Evolutionary conservation across 2,888 invertebrate species (phyloP).

Genomic region (Antheraea assamensis): DNA sequence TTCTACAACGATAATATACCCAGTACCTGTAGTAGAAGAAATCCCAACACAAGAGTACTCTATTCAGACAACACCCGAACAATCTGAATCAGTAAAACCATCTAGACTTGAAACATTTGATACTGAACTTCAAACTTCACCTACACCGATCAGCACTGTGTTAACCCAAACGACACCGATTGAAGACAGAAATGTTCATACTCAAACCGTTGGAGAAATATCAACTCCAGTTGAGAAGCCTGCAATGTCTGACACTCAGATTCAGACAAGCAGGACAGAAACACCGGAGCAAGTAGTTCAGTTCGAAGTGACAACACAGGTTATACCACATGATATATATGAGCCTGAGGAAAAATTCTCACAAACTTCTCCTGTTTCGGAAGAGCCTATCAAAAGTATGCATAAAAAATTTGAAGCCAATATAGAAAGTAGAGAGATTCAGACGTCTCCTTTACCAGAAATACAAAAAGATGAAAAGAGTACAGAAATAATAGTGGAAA

Average conservation of each 20-base stretch:
- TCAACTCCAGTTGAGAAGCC: conserved; percentile 62
- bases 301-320: conserved; percentile 81
- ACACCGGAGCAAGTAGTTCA: conserved; percentile 62
- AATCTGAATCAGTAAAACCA: conserved; percentile 58
- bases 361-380: conserved; percentile 70
- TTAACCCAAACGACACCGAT: conserved; percentile 84
- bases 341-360: conserved; percentile 73
- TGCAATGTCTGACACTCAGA: conserved; percentile 64
- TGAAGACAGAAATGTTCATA: conserved; percentile 65
- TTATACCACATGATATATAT: conserved; percentile 66
- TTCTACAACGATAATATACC: conserved; percentile 79
- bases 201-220: conserved; percentile 66
- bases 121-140: conserved; percentile 79
- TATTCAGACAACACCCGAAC: conserved; percentile 83
- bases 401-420: conserved; percentile 59
- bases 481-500: conserved; percentile 64
- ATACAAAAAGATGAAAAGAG: conserved; percentile 63
- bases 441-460: conserved; percentile 77
- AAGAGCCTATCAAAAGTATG: conserved; percentile 42
- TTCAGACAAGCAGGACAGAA: conserved; percentile 68
- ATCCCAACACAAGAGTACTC: conserved; percentile 81
- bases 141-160: conserved; percentile 72
- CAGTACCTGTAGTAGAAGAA: conserved; percentile 83
- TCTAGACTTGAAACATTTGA: conserved; percentile 59
- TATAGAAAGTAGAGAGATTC: conserved; percentile 76